A percentile compares a stretch with the other conserved stretches of the same genome.
These are phyloP conservation scores for Chrysochloris asiatica DNA, from an alignment of 2,113 vertebrate genomes.

Conservation along the genomic window DNA sequence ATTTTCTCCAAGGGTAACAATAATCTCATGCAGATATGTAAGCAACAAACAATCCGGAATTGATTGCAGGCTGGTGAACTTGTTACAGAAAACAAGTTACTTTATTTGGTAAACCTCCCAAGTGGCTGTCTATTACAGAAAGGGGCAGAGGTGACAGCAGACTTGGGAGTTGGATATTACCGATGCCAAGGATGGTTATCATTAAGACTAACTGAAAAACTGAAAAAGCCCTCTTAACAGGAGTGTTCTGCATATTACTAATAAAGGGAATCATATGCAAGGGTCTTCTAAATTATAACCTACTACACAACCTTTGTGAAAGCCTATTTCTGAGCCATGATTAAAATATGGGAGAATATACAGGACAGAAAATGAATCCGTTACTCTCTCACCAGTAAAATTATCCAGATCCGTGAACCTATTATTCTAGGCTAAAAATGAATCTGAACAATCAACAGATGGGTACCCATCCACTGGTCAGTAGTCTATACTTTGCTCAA, in stretches of 20 bases:
- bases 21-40: neutral
- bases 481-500: neutral
- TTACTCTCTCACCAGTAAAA: neutral
- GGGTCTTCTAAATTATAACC: neutral
- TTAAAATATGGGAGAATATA: slow-evolving; percentile 4
- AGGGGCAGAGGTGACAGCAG: neutral
- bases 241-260: neutral
- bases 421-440: neutral
- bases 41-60: neutral
- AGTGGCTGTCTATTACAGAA: neutral
- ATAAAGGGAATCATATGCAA: neutral
- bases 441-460: neutral
- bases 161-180: neutral
- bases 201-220: neutral
- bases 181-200: neutral
- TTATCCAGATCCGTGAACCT: neutral
- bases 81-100: neutral
- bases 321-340: neutral
- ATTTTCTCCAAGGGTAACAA: neutral
- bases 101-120: neutral
- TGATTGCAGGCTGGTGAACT: neutral
- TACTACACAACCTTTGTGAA: neutral
- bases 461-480: too few relatives aligned
- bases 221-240: neutral
- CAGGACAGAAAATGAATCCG: neutral